Percentiles rank a stretch among this genome's conserved stretches.
These are phyloP conservation scores for Acomys russatus DNA, from an alignment of 2,797 vertebrate genomes.

Conservation along the genomic window DNA sequence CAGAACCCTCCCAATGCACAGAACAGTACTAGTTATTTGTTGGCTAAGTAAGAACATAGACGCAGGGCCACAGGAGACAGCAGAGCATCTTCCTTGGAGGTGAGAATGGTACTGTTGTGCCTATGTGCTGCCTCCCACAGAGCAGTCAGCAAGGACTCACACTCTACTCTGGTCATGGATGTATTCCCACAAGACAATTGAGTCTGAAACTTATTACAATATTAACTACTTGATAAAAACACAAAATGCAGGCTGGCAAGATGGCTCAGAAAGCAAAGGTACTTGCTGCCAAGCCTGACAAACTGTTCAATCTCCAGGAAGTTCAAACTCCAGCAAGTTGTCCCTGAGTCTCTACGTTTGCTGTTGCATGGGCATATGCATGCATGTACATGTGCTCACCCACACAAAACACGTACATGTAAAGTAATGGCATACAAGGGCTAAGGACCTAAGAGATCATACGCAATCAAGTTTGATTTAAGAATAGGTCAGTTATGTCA, in stretches of 20 bases:
- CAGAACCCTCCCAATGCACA: background rate
- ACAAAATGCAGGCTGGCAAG: background rate
- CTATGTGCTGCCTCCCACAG: background rate
- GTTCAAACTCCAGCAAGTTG: background rate
- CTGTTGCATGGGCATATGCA: background rate
- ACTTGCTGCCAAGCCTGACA: background rate
- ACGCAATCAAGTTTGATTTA: background rate
- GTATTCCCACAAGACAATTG: background rate
- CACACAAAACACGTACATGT: background rate
- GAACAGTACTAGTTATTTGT: background rate
- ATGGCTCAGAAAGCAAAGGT: background rate
- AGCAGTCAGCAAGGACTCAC: background rate
- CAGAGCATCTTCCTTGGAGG: too few species aligned
- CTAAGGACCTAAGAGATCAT: background rate
- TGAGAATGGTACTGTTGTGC: background rate
- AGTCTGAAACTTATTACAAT: background rate
- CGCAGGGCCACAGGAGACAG: background rate
- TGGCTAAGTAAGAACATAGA: background rate
- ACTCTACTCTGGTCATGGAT: background rate
- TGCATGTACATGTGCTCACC: background rate
- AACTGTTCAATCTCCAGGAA: background rate
- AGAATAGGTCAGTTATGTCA: background rate
- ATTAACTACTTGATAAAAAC: background rate
- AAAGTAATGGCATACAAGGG: background rate
- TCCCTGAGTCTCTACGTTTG: background rate